These are phyloP conservation scores for Chaetogeoica ovagalla DNA, from an alignment of 2,888 invertebrate species.

Conservation along the genomic window DNA sequence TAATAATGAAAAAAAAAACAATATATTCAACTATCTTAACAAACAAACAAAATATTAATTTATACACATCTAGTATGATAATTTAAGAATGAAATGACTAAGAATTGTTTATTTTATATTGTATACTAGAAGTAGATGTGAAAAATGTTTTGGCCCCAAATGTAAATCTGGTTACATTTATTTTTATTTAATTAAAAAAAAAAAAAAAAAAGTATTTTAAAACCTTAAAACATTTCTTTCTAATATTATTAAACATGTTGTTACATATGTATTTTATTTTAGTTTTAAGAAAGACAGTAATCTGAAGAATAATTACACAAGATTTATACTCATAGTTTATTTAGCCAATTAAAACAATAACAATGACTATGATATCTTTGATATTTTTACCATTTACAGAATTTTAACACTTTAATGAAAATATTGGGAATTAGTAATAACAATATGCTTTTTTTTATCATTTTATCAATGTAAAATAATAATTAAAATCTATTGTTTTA, in stretches of 20 bases:
- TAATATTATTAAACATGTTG: conserved; percentile 10
- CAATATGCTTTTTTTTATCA: not conserved
- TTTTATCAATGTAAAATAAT: not conserved
- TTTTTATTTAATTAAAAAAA: not conserved
- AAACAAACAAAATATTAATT: conserved; percentile 49
- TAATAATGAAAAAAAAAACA: conserved; percentile 51
- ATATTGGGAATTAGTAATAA: not conserved
- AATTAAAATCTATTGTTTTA: not conserved
- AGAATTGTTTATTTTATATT: conserved; percentile 31
- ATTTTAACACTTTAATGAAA: conserved; percentile 20
- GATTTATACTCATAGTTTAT: conserved; percentile 6
- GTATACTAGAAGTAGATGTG: not conserved
- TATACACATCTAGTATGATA: conserved; percentile 38
- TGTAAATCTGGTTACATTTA: conserved; percentile 13
- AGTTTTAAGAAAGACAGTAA: conserved; percentile 34
- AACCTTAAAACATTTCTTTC: conserved; percentile 11
- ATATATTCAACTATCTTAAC: conserved; percentile 53
- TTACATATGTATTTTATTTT: not conserved
- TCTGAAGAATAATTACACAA: conserved; percentile 39
- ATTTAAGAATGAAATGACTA: conserved; percentile 26
- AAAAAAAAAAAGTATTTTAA: conserved; percentile 14
- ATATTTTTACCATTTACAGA: not conserved
- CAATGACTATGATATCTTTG: conserved; percentile 34
- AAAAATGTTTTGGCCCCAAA: conserved; percentile 49
- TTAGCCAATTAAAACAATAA: conserved; percentile 21